Evolutionary conservation across 2,113 vertebrate genomes (phyloP), one percentile per base, ranked within the genome.

Genomic region (Petrocephalus microphthalmus): DNA sequence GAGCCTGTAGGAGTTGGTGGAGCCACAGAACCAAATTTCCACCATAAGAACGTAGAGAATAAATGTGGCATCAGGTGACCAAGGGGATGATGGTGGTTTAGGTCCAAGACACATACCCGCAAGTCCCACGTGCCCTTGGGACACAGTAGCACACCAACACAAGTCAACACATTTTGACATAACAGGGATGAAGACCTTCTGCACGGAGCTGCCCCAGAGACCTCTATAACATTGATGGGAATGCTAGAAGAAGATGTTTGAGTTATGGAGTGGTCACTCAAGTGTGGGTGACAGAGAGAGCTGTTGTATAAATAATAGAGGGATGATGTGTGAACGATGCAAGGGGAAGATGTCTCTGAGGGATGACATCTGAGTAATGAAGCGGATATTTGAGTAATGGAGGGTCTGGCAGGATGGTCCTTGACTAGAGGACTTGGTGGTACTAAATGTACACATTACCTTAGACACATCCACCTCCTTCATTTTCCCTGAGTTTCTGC

Each of bases 381-480:
- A 57, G 53, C 33, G 19, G 56, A 86, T 60, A 47, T 86, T 56
- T 86, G 87, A 57, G 64, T 81, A 51, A 67, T 71, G 37, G 86
- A 87, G 45, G 22, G 78, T 84, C 37, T 88, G 87, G 22, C 17
- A 56, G 74, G 74, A 88, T 84, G 78, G 78, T 60, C 71, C 52
- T 84, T 88, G 78, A 81, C 54, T 82, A n/a, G 53, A 88, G 84
- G 33, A 47, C 29, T 54, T 37, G 29, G 52, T 74, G 51, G 57
- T 84, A 19, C 20, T 54, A 17, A 54, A 64, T 37, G 47, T 78
- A 87, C 85, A 89, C 60, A 83, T 95, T 93, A 94, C 93, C 94
- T 95, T 93, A 0, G 89, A 90, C 29, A 92, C 87, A 87, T 87
- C 91, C 92, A 93, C 90, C 92, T 91, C 93, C 89, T 92, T 93